phyloP scores from a whole-genome alignment of 2,888 invertebrate species.

The Ormyrus labotus region DNA sequence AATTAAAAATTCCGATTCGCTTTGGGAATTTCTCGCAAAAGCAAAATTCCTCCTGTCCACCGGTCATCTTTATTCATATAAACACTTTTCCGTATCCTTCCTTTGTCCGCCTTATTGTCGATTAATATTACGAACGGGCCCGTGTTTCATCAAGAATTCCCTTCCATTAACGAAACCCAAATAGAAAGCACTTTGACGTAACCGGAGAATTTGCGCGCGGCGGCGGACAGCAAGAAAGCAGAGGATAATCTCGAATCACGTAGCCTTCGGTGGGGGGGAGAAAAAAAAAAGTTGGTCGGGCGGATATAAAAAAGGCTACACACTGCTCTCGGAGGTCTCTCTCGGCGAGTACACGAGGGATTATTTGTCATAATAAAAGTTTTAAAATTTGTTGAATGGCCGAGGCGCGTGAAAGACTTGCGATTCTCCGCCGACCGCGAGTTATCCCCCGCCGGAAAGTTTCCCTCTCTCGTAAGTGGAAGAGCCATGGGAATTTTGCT shows the following conservation, averaged over 20 bases:
- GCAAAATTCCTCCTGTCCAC: neutral
- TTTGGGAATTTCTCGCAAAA: constrained; percentile 61
- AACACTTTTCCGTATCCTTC: neutral
- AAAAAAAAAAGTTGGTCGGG: constrained; percentile 10
- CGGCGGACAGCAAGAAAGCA: neutral
- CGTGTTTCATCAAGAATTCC: neutral
- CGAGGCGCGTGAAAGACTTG: constrained; percentile 55
- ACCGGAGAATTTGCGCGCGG: neutral
- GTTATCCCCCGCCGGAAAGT: constrained; percentile 53
- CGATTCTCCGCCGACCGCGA: constrained; percentile 60
- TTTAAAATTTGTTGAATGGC: constrained; percentile 52
- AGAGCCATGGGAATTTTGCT: constrained; percentile 52
- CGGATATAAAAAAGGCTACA: neutral
- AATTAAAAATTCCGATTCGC: constrained; percentile 61
- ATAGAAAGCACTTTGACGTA: no score
- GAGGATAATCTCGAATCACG: constrained; percentile 16
- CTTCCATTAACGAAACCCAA: no score
- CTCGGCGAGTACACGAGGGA: constrained; percentile 26
- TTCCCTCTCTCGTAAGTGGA: constrained; percentile 50
- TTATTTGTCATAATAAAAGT: constrained; percentile 57
- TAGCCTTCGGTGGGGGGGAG: constrained; percentile 7
- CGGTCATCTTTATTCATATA: constrained; percentile 32
- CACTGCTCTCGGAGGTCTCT: neutral
- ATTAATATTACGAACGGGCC: constrained; percentile 10
- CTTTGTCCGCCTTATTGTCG: neutral